phyloP scores from a whole-genome alignment of 2,888 invertebrate genomes.

The Perithous albicinctus region DNA sequence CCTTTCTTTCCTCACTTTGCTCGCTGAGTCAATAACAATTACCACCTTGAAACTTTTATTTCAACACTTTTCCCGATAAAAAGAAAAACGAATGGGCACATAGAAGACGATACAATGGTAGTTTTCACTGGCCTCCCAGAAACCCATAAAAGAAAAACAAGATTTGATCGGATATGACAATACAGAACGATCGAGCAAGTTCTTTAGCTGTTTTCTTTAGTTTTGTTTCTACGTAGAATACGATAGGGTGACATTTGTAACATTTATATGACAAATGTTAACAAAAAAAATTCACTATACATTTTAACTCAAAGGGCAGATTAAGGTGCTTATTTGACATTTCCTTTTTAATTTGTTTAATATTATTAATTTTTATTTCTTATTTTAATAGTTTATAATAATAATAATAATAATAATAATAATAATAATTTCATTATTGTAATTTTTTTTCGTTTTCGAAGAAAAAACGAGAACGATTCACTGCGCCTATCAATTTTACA shows the following conservation, averaged over 20 bases:
- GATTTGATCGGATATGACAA: constrained; percentile 36
- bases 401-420: too few relatives aligned
- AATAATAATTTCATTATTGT: too few relatives aligned
- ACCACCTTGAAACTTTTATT: constrained; percentile 52
- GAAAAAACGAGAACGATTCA: too few relatives aligned
- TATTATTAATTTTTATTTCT: too few relatives aligned
- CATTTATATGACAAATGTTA: neutral
- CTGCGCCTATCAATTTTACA: too few relatives aligned
- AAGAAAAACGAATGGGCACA: neutral
- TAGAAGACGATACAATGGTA: neutral
- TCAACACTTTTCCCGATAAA: constrained; percentile 35
- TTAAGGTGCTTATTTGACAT: too few relatives aligned
- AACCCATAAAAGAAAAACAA: constrained; percentile 12
- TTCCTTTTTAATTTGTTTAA: neutral
- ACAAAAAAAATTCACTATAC: neutral
- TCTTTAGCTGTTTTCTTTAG: neutral
- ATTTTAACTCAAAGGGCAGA: neutral
- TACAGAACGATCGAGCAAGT: constrained; percentile 1
- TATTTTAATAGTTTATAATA: too few relatives aligned
- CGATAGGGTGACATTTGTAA: neutral
- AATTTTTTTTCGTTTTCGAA: too few relatives aligned
- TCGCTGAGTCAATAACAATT: constrained; percentile 54
- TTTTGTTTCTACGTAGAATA: neutral
- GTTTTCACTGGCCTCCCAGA: constrained; percentile 20
- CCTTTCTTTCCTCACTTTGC: constrained; percentile 22